Base-by-base conservation (phyloP, 2,113 vertebrate genomes). In the Coregonus clupeaformis region DNA sequence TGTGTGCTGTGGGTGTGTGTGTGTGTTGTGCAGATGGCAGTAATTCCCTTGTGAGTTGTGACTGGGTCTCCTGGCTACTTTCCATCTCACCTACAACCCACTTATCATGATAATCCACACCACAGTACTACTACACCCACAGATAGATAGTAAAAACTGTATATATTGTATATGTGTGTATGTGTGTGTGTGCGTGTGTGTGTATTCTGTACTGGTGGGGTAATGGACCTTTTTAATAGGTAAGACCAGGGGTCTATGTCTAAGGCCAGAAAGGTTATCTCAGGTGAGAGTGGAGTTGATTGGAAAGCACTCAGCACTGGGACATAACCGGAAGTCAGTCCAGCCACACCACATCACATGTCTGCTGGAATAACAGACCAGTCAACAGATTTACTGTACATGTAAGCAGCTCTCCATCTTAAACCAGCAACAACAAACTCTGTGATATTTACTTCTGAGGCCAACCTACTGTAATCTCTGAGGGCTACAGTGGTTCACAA, bases 401-500 rank as follows among this genome's bases (percentile, higher is more conserved):
- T 59, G n/a, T 75, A 74, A 74, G 64, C 66, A 71, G 52, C 73
- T 77, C 72, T 69, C 68, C 55, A 64, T 62, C 42, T 70, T 52
- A 52, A 52, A 36, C 66, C 75, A 73, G 70, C 12, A 0, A 57
- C 65, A 69, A 62, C 32, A 36, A 36, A 36, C 29, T 81, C 62
- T 75, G 63, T 76, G 74, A 65, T 66, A 3, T 62, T 80, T 42
- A 60, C 27, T 69, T 73, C 16, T 47, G 16, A 25, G 22, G 22
- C 29, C 47, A 76, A 68, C 74, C 49, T 70, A 73, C 36, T 9
- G 36, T 27, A 27, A 27, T 1, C 27, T 27, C 27, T 80, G 78
- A 80, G 73, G 76, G 75, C 75, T 80, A 77, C 55, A 82, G 70
- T 60, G 42, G 55, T 74, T n/a, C 64, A 60, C 52, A 68, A 68